Evolutionary conservation across 1,140 invertebrate species (phyloP).

Genomic region (Thalassaphorura encarpata): DNA sequence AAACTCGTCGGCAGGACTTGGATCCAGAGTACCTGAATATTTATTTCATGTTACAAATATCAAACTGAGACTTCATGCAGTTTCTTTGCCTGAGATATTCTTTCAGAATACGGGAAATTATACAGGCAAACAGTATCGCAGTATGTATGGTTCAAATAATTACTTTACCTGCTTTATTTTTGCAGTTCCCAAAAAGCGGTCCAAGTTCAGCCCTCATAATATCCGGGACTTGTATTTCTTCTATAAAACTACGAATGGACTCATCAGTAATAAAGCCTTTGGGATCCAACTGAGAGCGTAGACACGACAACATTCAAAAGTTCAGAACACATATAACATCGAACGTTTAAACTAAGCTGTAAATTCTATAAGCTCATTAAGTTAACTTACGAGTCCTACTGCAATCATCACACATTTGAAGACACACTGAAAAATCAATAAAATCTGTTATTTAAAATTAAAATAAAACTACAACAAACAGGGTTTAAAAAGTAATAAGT

Average conservation of each 20-base stretch:
- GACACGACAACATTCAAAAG: no score
- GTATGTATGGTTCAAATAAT: no score
- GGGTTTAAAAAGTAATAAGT: no score
- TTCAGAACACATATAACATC: background rate
- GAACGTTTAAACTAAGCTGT: background rate
- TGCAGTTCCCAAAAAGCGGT: background rate
- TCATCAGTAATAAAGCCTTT: background rate
- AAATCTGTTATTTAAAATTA: no score
- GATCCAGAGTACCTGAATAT: no score
- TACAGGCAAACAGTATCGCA: no score
- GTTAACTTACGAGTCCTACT: background rate
- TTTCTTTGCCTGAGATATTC: no score
- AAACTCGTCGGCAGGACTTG: background rate
- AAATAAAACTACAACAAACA: no score
- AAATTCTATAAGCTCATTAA: no score
- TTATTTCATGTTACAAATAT: no score
- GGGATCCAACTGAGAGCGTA: background rate
- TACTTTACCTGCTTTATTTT: slow-evolving; percentile 3
- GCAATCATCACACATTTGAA: slow-evolving; percentile 6
- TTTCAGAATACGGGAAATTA: no score
- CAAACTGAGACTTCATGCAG: no score
- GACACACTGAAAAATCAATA: background rate
- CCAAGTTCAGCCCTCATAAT: background rate
- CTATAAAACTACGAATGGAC: background rate
- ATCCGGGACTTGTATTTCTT: background rate